These are phyloP conservation scores for Dione vanillae DNA, from an alignment of 2,888 invertebrate species.

Conservation along the genomic window DNA sequence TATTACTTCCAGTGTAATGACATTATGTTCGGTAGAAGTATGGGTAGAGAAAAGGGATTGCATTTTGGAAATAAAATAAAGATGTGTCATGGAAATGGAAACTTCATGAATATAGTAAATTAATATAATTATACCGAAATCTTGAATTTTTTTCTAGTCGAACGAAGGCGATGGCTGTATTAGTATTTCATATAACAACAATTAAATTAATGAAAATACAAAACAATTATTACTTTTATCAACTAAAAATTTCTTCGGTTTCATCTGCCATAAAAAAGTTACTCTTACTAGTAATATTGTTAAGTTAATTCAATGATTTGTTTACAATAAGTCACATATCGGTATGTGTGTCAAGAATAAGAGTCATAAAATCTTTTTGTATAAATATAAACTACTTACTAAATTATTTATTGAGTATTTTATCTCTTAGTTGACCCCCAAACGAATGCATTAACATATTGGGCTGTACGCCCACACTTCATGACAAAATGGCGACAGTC, in stretches of 20 bases:
- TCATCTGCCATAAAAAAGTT: not conserved
- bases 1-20: no score
- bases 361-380: slow-evolving; percentile 28
- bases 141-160: no score
- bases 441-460: slow-evolving; percentile 37
- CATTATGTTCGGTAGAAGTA: no score
- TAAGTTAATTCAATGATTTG: slow-evolving; percentile 15
- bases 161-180: no score
- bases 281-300: not conserved
- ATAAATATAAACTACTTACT: slow-evolving; percentile 29
- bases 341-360: slow-evolving; percentile 33
- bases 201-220: no score
- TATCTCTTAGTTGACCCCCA: slow-evolving; percentile 40
- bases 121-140: no score
- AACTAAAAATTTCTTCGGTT: not conserved
- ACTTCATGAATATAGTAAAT: no score
- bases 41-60: no score
- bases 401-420: slow-evolving; percentile 35
- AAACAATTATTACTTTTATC: no score
- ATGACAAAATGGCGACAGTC: slow-evolving; percentile 19
- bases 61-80: no score
- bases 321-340: slow-evolving; percentile 24
- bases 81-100: no score
- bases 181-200: no score
- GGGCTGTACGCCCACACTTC: slow-evolving; percentile 32